Base-by-base conservation (phyloP, 2,888 invertebrate species). In the Sinelater perroti region DNA sequence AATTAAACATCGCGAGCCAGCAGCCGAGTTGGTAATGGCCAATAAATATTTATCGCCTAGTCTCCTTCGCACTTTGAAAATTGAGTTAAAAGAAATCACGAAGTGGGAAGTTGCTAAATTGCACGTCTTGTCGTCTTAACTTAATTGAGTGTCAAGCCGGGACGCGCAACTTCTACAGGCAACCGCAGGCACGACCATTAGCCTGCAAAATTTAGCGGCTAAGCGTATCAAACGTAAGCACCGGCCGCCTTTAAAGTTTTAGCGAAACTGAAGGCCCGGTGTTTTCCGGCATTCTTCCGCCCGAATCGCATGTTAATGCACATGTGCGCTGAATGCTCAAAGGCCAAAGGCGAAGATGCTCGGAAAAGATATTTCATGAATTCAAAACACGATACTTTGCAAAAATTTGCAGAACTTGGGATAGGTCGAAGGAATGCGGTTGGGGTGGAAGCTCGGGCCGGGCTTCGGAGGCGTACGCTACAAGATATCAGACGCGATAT, bases 51-150 rank as follows among this genome's bases (percentile, higher is more conserved):
- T 47, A 47, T 47, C 35, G 31, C 35, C 47, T 31, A 13, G 33
- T 28, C 31, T 47, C 10, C 33, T 35, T 47, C 24, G 24, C 47
- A 47, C 47, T 47, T 30, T 31, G 35, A 35, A 35, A 47, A 47
- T 47, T 47, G 35, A 47, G 47, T 47, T 47, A 47, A 47, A 47
- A 47, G 47, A 47, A 47, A 47, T 47, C 47, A 47, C 31, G 47
- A 47, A 33, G 47, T 47, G 47, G 47, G 35, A 33, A 47, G 33
- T 47, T 35, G 35, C 33, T 47, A 47, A 47, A 47, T 47, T 47
- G 47, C 47, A 47, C 24, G 47, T 47, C 47, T 31, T 47, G 47
- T 47, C 47, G 47, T 47, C 47, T 47, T 50, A 50, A 50, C 50
- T 50, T 50, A 50, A 50, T 50, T 50, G 50, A 50, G 36, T 50